Conservation (phyloP, 2,888 invertebrate genomes). For the Dorcus parallelipipedus region DNA sequence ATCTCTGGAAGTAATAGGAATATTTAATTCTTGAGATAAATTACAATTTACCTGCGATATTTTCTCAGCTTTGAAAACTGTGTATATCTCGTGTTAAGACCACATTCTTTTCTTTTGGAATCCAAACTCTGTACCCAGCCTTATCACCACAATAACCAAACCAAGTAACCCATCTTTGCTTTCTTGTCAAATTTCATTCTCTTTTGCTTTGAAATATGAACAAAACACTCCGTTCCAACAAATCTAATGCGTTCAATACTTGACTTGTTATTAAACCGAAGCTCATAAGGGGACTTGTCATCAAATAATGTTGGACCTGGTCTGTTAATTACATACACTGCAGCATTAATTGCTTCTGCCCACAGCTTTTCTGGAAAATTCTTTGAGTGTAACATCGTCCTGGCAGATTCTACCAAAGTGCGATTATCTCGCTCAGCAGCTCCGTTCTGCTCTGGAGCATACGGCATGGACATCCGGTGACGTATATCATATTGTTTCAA, state of each 20-base stretch:
- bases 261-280: neutral
- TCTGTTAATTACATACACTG: neutral
- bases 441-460: neutral
- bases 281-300: too few relatives aligned
- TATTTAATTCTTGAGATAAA: too few relatives aligned
- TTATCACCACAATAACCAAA: neutral
- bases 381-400: neutral
- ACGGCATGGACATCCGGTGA: neutral
- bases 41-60: neutral
- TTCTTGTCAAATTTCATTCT: neutral
- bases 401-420: neutral
- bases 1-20: too few relatives aligned
- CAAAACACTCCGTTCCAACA: neutral
- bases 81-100: neutral
- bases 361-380: too few relatives aligned
- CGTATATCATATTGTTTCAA: neutral
- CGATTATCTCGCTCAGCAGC: neutral
- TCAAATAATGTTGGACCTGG: neutral
- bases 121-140: neutral
- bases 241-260: neutral
- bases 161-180: neutral
- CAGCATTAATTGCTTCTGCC: neutral
- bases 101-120: neutral
- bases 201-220: neutral
- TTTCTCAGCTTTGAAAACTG: neutral